Percentiles rank a stretch among this genome's conserved stretches.
These are phyloP conservation scores for Geotrypetes seraphini DNA, from an alignment of 2,797 vertebrate genomes.

Conservation along the genomic window DNA sequence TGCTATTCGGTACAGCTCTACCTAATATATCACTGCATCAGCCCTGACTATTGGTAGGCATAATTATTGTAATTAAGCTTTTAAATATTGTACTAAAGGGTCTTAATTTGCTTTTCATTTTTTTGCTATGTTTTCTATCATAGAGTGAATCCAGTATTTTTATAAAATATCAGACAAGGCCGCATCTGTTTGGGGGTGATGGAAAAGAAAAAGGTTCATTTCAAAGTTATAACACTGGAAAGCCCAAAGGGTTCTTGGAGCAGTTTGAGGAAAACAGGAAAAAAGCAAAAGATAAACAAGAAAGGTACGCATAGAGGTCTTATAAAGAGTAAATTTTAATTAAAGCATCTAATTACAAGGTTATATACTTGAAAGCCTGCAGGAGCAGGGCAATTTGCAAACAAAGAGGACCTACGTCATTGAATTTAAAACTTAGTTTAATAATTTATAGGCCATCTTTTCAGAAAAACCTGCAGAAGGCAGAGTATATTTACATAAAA, in stretches of 20 bases:
- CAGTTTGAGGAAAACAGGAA: constrained; percentile 77
- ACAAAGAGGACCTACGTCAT: no score
- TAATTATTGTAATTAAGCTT: constrained; percentile 9
- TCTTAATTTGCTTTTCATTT: constrained; percentile 10
- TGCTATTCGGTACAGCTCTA: no score
- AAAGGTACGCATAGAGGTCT: constrained; percentile 56
- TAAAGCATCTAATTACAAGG: no score
- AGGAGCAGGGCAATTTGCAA: no score
- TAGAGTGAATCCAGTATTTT: constrained; percentile 70
- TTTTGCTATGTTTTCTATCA: constrained; percentile 34
- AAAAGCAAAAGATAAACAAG: constrained; percentile 72
- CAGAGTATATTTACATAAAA: not conserved
- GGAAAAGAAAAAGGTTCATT: constrained; percentile 46
- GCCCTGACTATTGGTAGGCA: not conserved
- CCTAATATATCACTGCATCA: no score
- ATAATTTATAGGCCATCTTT: constrained; percentile 5
- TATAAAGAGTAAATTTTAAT: constrained; percentile 1
- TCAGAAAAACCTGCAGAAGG: not conserved
- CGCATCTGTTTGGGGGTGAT: constrained; percentile 71
- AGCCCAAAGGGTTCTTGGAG: constrained; percentile 59
- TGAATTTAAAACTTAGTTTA: not conserved
- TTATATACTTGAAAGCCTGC: no score
- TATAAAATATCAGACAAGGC: constrained; percentile 77
- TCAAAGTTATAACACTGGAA: constrained; percentile 40
- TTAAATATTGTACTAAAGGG: constrained; percentile 1